Evolutionary conservation across 37 sponge, comb jelly and placozoan genomes (phyloP).

Genomic region (Oscarella lobularis): DNA sequence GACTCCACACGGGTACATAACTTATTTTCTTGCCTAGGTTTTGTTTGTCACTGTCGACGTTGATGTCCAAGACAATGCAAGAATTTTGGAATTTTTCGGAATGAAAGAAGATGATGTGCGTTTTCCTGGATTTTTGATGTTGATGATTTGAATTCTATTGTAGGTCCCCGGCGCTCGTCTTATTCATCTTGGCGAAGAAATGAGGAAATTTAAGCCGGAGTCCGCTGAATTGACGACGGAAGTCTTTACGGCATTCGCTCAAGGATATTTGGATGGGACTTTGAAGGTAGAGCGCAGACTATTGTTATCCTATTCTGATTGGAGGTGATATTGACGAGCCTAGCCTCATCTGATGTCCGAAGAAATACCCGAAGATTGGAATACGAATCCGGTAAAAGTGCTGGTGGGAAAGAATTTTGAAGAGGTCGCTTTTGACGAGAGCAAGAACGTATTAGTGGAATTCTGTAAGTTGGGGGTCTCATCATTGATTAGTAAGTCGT

Average conservation of each 20-base stretch:
- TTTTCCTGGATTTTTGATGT: neutral
- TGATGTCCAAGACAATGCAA: slow-evolving; percentile 35
- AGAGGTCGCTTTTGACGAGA: slow-evolving; percentile 47
- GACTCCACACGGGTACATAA: too few species aligned
- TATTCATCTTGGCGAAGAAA: slow-evolving; percentile 52
- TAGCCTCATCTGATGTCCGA: slow-evolving; percentile 78
- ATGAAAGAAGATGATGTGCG: slow-evolving; percentile 20
- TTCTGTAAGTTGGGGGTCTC: slow-evolving; percentile 64
- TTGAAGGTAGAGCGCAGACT: slow-evolving; percentile 29
- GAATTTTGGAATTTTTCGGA: slow-evolving; percentile 77
- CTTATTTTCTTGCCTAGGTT: slow-evolving; percentile 35
- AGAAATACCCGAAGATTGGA: slow-evolving; percentile 93
- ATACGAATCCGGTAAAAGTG: slow-evolving; percentile 82
- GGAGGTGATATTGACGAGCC: neutral
- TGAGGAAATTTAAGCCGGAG: slow-evolving; percentile 73
- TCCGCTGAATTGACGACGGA: slow-evolving; percentile 49
- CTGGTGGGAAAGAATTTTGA: slow-evolving; percentile 93
- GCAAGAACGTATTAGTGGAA: slow-evolving; percentile 84
- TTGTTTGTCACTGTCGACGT: slow-evolving; percentile 79
- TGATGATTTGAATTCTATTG: too few species aligned
- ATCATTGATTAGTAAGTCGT: neutral
- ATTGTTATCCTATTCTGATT: neutral
- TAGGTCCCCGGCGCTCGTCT: slow-evolving; percentile 41
- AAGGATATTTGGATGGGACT: slow-evolving; percentile 57
- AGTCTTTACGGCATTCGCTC: slow-evolving; percentile 39